phyloP scores from a whole-genome alignment of 2,888 invertebrate species.

The Rotaria macrura region DNA sequence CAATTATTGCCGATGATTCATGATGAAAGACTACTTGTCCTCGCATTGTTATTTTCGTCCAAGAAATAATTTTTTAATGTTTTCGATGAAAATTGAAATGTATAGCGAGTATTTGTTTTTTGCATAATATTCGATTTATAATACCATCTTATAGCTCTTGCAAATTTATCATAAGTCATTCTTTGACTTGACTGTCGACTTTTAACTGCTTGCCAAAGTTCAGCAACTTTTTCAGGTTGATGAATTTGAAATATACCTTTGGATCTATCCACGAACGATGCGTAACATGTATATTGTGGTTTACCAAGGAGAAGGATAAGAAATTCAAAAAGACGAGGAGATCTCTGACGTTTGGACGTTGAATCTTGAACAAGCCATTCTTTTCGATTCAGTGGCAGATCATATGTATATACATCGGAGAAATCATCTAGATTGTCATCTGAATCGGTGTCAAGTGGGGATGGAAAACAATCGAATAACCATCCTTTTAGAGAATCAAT shows the following conservation, averaged over 20 bases:
- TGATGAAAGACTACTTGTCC: too few relatives aligned
- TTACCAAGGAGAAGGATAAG: neutral
- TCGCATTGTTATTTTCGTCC: neutral
- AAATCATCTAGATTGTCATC: too few relatives aligned
- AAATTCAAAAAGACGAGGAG: neutral
- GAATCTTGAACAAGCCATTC: neutral
- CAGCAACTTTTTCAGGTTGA: neutral
- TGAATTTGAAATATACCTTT: neutral
- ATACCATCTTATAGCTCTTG: neutral
- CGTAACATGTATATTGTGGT: neutral
- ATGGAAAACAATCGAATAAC: neutral
- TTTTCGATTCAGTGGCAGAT: neutral
- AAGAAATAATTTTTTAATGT: neutral
- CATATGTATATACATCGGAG: too few relatives aligned
- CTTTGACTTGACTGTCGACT: neutral
- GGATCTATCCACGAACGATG: neutral
- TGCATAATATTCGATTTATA: neutral
- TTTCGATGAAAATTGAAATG: neutral
- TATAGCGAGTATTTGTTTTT: neutral
- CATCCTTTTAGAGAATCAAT: neutral
- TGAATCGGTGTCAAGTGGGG: too few relatives aligned
- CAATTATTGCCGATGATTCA: too few relatives aligned
- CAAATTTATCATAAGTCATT: neutral
- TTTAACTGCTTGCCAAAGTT: neutral
- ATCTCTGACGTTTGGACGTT: neutral